Evolutionary conservation across 2,797 vertebrate genomes (phyloP).

Genomic region (Botia almorhae): DNA sequence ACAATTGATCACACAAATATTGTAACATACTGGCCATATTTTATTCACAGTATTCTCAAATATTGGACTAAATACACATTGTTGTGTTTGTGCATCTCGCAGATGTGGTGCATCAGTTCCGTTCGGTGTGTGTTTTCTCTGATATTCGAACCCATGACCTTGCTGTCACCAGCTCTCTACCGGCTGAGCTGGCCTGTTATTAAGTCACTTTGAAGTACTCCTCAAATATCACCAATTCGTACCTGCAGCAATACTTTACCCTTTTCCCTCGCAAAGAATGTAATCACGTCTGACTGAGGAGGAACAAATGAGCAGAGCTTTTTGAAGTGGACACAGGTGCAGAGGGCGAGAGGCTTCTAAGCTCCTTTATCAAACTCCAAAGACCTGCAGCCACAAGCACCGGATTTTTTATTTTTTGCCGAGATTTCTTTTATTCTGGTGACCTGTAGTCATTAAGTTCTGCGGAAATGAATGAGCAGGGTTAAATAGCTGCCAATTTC

Average conservation of each 20-base stretch:
- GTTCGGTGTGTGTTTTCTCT: neutral
- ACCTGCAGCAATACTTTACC: constrained; percentile 33
- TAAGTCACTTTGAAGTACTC: constrained; percentile 16
- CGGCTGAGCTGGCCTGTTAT: neutral
- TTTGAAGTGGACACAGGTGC: constrained; percentile 49
- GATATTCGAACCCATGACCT: neutral
- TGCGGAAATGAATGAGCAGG: constrained; percentile 58
- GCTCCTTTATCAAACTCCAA: constrained; percentile 53
- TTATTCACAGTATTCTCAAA: too few species aligned
- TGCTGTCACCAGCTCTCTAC: neutral
- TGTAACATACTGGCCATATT: too few species aligned
- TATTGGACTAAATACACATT: too few species aligned
- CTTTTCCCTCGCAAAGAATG: constrained; percentile 30
- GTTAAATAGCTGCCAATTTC: constrained; percentile 66
- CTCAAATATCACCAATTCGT: constrained; percentile 36
- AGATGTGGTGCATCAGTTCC: too few species aligned
- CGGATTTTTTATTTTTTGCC: constrained; percentile 30
- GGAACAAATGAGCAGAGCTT: constrained; percentile 9
- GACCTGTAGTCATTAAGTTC: constrained; percentile 57
- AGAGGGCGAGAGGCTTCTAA: constrained; percentile 42
- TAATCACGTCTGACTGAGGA: constrained; percentile 23
- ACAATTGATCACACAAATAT: too few species aligned
- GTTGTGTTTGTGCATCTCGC: too few species aligned
- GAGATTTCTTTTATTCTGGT: constrained; percentile 49
- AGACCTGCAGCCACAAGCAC: constrained; percentile 42